A percentile compares a stretch with the other conserved stretches of the same genome.
Conservation (phyloP, 2,113 vertebrate genomes). For the Phalacrocorax pelagicus region DNA sequence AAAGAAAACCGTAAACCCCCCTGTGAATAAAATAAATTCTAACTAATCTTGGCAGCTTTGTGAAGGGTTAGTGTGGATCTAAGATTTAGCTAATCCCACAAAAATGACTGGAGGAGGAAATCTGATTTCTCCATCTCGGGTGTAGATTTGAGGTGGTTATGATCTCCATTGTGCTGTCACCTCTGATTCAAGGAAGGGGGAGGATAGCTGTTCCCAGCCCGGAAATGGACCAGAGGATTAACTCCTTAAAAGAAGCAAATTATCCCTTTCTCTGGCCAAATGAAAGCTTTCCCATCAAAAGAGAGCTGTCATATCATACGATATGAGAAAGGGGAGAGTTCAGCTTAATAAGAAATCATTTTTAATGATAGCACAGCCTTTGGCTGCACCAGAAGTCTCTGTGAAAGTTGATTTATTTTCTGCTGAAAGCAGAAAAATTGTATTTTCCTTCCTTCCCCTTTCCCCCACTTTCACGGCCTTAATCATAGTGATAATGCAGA, state of each 20-base stretch:
- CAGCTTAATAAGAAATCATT: conserved; percentile 48
- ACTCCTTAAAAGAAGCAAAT: conserved; percentile 71
- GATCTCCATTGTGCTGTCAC: conserved; percentile 85
- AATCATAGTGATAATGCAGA: neutral
- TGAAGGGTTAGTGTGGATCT: conserved; percentile 87
- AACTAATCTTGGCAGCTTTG: conserved; percentile 94
- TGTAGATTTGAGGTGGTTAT: conserved; percentile 77
- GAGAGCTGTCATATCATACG: conserved; percentile 71
- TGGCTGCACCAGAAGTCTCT: neutral
- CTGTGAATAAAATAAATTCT: conserved; percentile 87
- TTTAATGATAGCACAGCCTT: conserved; percentile 30
- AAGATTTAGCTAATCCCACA: conserved; percentile 91
- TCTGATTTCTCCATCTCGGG: conserved; percentile 90
- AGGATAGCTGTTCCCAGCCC: conserved; percentile 57
- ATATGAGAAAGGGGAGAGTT: conserved; percentile 50
- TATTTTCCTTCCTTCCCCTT: neutral
- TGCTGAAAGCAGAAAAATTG: conserved; percentile 12
- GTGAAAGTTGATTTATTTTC: conserved; percentile 57
- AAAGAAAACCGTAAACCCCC: conserved; percentile 77
- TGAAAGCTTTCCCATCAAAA: conserved; percentile 71
- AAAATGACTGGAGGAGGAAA: conserved; percentile 87
- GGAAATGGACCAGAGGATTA: conserved; percentile 73
- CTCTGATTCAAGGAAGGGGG: conserved; percentile 39
- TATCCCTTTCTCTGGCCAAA: conserved; percentile 67
- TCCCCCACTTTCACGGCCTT: neutral